A percentile compares a stretch with the other conserved stretches of the same genome.
Conservation (phyloP, 2,888 invertebrate species). For the Cheilosia grossa region DNA sequence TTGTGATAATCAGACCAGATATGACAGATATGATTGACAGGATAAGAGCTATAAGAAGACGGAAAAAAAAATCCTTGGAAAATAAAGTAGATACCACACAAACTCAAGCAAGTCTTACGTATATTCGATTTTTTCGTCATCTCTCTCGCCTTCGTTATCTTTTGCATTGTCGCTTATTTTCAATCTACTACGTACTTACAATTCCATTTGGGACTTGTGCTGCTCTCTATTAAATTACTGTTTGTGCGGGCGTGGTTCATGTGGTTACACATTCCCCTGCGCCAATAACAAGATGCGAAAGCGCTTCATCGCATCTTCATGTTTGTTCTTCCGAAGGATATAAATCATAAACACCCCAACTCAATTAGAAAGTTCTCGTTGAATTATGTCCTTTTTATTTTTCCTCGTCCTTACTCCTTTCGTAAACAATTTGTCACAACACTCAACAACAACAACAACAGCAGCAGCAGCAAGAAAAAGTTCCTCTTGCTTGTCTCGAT, state of each 20-base stretch:
- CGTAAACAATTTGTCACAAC: constrained; percentile 71
- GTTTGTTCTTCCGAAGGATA: constrained; percentile 54
- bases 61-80: constrained; percentile 19
- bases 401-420: constrained; percentile 31
- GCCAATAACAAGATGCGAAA: neutral
- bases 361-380: constrained; percentile 67
- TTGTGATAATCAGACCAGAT: constrained; percentile 70
- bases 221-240: constrained; percentile 62
- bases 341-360: constrained; percentile 74
- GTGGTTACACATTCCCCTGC: constrained; percentile 13
- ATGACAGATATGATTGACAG: constrained; percentile 70
- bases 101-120: constrained; percentile 26
- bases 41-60: constrained; percentile 66
- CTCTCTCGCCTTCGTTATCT: neutral
- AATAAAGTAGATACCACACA: neutral
- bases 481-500: constrained; percentile 26
- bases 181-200: constrained; percentile 42
- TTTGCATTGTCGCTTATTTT: constrained; percentile 4
- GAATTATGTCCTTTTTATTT: constrained; percentile 31
- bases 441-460: constrained; percentile 34
- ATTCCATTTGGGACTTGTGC: constrained; percentile 47
- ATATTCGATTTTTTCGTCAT: constrained; percentile 5
- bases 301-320: constrained; percentile 48
- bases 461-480: constrained; percentile 27
- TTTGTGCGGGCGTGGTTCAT: constrained; percentile 35